Percentiles rank a stretch among this genome's conserved stretches.
These are phyloP conservation scores for Campopleginae sp. DNA, from an alignment of 2,888 invertebrate genomes.

Conservation along the genomic window DNA sequence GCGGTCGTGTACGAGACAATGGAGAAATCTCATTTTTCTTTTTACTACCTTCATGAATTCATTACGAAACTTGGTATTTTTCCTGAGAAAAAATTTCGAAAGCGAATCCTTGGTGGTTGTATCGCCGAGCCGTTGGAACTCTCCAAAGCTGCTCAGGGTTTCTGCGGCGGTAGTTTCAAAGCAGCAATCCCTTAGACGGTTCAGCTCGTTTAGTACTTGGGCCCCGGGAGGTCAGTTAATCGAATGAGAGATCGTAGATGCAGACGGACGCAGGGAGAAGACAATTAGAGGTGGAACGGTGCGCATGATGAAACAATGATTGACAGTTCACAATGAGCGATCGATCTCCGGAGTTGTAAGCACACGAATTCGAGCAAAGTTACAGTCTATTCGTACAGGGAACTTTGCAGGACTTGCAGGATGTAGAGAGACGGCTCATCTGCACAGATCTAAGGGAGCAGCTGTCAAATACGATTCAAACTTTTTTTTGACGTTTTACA, in stretches of 20 bases:
- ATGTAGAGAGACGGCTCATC: not conserved
- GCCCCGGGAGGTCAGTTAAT: slow-evolving; percentile 57
- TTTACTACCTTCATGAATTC: not conserved
- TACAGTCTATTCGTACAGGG: not conserved
- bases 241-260: slow-evolving; percentile 47
- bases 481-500: not conserved
- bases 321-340: slow-evolving; percentile 50
- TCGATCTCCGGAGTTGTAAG: slow-evolving; percentile 40
- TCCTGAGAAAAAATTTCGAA: not conserved
- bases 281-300: slow-evolving; percentile 9
- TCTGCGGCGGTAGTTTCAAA: slow-evolving; percentile 15
- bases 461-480: not conserved
- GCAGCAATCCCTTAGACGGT: slow-evolving; percentile 41
- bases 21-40: slow-evolving; percentile 37
- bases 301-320: slow-evolving; percentile 49
- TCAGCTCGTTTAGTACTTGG: slow-evolving; percentile 39
- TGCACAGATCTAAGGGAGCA: not conserved
- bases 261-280: not conserved
- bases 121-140: not conserved
- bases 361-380: not conserved
- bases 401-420: slow-evolving; percentile 6
- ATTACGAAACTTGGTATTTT: not conserved
- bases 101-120: not conserved
- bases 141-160: not conserved
- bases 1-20: slow-evolving; percentile 13